Base-by-base conservation (phyloP, 2,113 vertebrate species). In the Corydoras maculifer region DNA sequence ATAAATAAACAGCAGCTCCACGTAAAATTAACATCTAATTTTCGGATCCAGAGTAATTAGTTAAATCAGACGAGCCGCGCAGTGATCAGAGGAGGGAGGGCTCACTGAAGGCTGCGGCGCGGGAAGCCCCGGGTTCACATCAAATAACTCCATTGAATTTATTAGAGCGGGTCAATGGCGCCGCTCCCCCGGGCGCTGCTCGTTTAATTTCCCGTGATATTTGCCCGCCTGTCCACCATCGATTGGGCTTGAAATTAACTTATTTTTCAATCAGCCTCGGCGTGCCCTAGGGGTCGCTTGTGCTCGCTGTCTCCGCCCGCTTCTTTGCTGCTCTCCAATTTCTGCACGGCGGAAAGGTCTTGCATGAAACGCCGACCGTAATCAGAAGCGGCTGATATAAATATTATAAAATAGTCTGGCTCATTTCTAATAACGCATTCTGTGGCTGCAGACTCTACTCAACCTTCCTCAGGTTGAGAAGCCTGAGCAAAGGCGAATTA, bases 161-260 rank as follows among this genome's bases (percentile, higher is more conserved):
- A 98, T 98, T 97, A 97, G 92, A 85, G 88, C 89, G 90, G 96
- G 94, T 97, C 96, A 96, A 98, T 97, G 92, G 92, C 79, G 78
- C 79, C 76, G 89, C 86, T 95, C 94, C 92, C 96, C 51, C 18
- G 94, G 89, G 95, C 89, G 87, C 88, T 86, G 93, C 92, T 92
- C 91, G 93, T 97, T 98, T 98, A 98, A 98, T 98, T 98, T 98
- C 96, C 95, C 96, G 94, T 97, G 96, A 96, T 98, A 98, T 97
- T 98, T 98, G 94, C 93, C 93, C 90, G 94, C 94, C 93, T 95
- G 93, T 91, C 93, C 93, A 89, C 93, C 94, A 98, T 98, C 95
- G 96, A 98, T 97, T 96, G 94, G 92, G 93, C 90, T 85, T 91
- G 94, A 98, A 98, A 98, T 98, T 96, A 96, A 97, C 95, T 97